phyloP scores from a whole-genome alignment of 2,113 vertebrate genomes.

The Solenodon paradoxus region DNA sequence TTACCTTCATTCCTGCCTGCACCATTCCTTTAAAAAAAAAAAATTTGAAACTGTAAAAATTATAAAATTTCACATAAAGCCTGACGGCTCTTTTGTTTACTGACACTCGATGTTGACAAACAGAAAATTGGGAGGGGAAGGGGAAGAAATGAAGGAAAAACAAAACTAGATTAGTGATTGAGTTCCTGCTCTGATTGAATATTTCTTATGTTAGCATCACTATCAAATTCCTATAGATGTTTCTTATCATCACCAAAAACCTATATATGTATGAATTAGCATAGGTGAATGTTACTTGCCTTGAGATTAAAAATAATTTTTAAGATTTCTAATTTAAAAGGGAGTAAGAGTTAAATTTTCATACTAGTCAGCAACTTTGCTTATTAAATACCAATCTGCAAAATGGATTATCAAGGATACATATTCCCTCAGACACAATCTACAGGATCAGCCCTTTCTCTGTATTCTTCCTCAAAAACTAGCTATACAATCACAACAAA shows the following conservation, averaged over 20 bases:
- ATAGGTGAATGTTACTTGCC: neutral
- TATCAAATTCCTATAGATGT: neutral
- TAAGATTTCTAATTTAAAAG: neutral
- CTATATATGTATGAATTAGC: neutral
- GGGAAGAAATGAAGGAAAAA: neutral
- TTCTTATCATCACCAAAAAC: neutral
- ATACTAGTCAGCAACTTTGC: neutral
- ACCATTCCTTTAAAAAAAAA: no score
- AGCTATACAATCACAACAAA: neutral
- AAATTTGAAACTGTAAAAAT: no score
- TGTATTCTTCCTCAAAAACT: neutral
- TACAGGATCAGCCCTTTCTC: neutral
- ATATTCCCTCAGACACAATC: neutral
- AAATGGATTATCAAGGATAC: neutral
- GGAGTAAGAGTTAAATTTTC: neutral
- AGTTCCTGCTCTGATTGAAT: neutral
- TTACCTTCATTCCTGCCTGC: no score
- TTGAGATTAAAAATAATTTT: neutral
- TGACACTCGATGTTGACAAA: neutral
- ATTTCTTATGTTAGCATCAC: neutral
- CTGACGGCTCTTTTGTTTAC: neutral
- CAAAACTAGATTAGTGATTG: neutral
- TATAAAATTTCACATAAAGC: neutral
- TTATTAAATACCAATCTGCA: neutral
- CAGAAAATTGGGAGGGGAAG: neutral